Evolutionary conservation across 2,797 vertebrate species (phyloP).

Genomic region (Pseudopleuronectes americanus): DNA sequence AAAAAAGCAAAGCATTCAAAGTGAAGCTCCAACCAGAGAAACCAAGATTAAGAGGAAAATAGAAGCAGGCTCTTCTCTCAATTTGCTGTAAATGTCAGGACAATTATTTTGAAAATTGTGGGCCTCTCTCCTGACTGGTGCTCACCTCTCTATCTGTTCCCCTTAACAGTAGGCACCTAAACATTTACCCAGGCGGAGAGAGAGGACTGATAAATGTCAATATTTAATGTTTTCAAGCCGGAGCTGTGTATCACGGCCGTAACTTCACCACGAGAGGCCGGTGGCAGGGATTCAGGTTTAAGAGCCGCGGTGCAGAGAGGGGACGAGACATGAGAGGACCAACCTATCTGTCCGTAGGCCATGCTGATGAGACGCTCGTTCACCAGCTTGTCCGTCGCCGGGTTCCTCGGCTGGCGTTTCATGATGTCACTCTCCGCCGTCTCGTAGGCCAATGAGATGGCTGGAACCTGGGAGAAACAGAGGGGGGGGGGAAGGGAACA

Average conservation of each 20-base stretch:
- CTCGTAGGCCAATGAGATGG: slow-evolving; percentile 95
- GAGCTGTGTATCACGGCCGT: slow-evolving; percentile 31
- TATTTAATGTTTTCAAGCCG: slow-evolving; percentile 28
- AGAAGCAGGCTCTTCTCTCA: slow-evolving; percentile 32
- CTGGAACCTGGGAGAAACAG: slow-evolving; percentile 85
- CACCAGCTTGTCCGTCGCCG: slow-evolving; percentile 92
- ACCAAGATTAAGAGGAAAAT: slow-evolving; percentile 57
- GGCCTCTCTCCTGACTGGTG: neutral
- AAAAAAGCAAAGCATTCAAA: slow-evolving; percentile 50
- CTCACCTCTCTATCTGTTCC: slow-evolving; percentile 40
- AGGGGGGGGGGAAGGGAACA: neutral
- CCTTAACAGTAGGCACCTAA: slow-evolving; percentile 18
- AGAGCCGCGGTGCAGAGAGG: slow-evolving; percentile 10
- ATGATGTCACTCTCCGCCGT: slow-evolving; percentile 96
- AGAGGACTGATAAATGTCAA: slow-evolving; percentile 59
- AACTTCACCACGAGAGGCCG: slow-evolving; percentile 23
- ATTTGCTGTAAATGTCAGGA: slow-evolving; percentile 72
- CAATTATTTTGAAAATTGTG: slow-evolving; percentile 52
- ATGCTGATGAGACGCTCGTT: slow-evolving; percentile 95
- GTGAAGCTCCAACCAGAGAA: slow-evolving; percentile 44
- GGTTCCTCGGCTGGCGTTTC: slow-evolving; percentile 93
- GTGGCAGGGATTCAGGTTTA: slow-evolving; percentile 42
- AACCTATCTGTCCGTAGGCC: slow-evolving; percentile 94
- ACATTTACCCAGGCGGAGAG: slow-evolving; percentile 43
- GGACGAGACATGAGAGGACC: slow-evolving; percentile 28